phyloP scores from a whole-genome alignment of 2,113 vertebrate genomes.

The human region GRCh38 chr1:115136501-115137000 shows the following conservation, averaged over 20 bases:
- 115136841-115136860: not conserved
- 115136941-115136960: not conserved
- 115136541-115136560: not conserved
- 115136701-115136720: not conserved
- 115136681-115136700: not conserved
- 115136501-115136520: not conserved
- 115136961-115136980: not conserved
- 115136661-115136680: not conserved
- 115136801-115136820: not conserved
- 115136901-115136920: not conserved
- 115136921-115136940: not conserved
- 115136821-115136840: not conserved
- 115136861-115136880: not conserved
- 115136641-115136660: not conserved
- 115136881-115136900: no score
- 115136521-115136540: not conserved
- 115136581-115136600: not conserved
- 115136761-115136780: not conserved
- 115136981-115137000: not conserved
- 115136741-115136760: not conserved
- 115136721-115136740: not conserved
- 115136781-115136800: no score
- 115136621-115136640: not conserved
- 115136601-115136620: not conserved
- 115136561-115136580: not conserved